Evolutionary conservation across 2,888 invertebrate species (phyloP).

Genomic region (Leuctra nigra): DNA sequence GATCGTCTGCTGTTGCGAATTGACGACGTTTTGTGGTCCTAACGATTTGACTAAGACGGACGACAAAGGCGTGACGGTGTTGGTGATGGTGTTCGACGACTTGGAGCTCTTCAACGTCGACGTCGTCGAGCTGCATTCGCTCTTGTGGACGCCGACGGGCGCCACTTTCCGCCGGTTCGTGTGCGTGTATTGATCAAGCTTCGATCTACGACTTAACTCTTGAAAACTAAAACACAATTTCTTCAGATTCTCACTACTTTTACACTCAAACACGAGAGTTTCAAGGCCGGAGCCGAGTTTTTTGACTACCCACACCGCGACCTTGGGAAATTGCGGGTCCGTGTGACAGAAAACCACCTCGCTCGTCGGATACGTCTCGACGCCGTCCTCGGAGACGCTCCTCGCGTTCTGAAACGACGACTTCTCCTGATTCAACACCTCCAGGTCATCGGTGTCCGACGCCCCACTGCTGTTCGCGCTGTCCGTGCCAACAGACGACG

Average conservation of each 20-base stretch:
- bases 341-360: conserved; percentile 38
- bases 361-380: conserved; percentile 31
- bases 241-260: conserved; percentile 32
- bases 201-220: conserved; percentile 33
- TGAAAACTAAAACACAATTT: conserved; percentile 34
- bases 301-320: conserved; percentile 36
- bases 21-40: not conserved
- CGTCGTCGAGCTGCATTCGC: not conserved
- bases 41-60: conserved; percentile 14
- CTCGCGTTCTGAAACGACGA: conserved; percentile 23
- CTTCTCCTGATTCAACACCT: conserved; percentile 22
- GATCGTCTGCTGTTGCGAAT: conserved; percentile 11
- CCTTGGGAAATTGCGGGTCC: conserved; percentile 33
- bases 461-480: conserved; percentile 34
- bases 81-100: not conserved
- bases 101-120: conserved; percentile 11
- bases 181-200: conserved; percentile 29
- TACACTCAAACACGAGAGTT: conserved; percentile 35
- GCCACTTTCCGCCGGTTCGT: conserved; percentile 26
- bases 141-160: not conserved
- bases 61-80: conserved; percentile 4
- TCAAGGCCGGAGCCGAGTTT: conserved; percentile 29
- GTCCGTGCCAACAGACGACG: conserved; percentile 28
- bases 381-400: conserved; percentile 1
- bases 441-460: conserved; percentile 32